A percentile compares a stretch with the other conserved stretches of the same genome.
phyloP scores from a whole-genome alignment of 2,888 invertebrate genomes.

The Arge pagana region DNA sequence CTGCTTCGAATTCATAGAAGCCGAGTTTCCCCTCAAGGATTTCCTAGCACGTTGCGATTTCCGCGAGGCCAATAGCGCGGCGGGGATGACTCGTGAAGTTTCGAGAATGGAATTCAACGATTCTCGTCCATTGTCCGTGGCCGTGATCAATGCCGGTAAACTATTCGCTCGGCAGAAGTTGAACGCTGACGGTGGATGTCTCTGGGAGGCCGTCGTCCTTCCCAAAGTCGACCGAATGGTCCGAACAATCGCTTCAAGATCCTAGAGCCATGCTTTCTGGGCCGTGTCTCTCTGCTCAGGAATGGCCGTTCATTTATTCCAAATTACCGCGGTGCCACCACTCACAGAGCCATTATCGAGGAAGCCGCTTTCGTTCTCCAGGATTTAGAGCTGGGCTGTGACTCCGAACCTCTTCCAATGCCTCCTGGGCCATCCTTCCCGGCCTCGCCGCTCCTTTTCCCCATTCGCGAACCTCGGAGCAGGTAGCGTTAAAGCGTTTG shows the following conservation, averaged over 20 bases:
- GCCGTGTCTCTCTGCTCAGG: too few species aligned
- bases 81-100: slow-evolving; percentile 37
- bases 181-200: slow-evolving; percentile 44
- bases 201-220: slow-evolving; percentile 21
- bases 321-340: slow-evolving; percentile 13
- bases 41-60: too few species aligned
- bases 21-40: too few species aligned
- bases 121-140: slow-evolving; percentile 47
- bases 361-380: slow-evolving; percentile 16
- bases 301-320: slow-evolving; percentile 40
- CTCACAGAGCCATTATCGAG: slow-evolving; percentile 18
- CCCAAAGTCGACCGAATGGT: not conserved
- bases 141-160: slow-evolving; percentile 47
- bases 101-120: slow-evolving; percentile 46
- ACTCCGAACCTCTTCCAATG: slow-evolving; percentile 14
- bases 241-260: slow-evolving; percentile 44
- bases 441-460: not conserved
- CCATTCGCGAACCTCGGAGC: not conserved
- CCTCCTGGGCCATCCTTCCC: slow-evolving; percentile 2
- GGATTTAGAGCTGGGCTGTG: slow-evolving; percentile 15
- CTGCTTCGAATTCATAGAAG: not conserved
- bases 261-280: slow-evolving; percentile 37
- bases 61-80: too few species aligned
- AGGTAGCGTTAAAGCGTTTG: not conserved
- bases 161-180: slow-evolving; percentile 37